Percentiles rank a stretch among this genome's conserved stretches.
These are phyloP conservation scores for Chaetura pelagica DNA, from an alignment of 2,113 vertebrate species.

Conservation along the genomic window DNA sequence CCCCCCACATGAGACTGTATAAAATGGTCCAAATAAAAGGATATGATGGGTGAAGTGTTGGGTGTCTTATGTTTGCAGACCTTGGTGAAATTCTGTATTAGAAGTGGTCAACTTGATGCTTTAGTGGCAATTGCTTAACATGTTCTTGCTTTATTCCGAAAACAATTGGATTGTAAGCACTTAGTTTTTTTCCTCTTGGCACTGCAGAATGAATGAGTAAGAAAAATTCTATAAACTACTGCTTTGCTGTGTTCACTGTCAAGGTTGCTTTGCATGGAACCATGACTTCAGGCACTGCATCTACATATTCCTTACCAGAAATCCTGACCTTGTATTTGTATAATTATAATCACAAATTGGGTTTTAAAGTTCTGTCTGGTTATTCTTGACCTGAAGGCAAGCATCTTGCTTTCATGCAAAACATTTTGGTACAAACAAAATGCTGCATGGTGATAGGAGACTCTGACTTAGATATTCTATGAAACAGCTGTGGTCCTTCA, in stretches of 20 bases:
- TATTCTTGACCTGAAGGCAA: not conserved
- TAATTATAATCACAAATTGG: not conserved
- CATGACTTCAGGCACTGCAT: not conserved
- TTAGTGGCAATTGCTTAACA: not conserved
- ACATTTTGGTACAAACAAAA: not conserved
- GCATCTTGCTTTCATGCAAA: not conserved
- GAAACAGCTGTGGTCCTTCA: not conserved
- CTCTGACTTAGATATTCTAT: not conserved
- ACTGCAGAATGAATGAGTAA: not conserved
- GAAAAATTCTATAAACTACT: not conserved
- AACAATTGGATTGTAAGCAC: not conserved
- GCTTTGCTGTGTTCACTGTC: not conserved
- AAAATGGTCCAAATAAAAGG: not conserved
- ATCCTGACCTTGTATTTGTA: not conserved
- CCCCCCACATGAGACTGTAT: too few species aligned
- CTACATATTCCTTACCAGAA: not conserved
- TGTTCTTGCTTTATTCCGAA: not conserved
- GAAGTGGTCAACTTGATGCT: not conserved
- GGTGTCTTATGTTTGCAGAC: not conserved
- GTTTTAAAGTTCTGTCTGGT: not conserved
- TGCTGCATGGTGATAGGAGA: rapidly evolving
- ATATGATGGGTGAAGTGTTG: not conserved
- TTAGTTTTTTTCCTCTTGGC: not conserved
- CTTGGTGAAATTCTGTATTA: not conserved
- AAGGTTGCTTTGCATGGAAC: not conserved